Evolutionary conservation across 2,113 vertebrate genomes (phyloP).

Genomic region (Miniopterus natalensis): DNA sequence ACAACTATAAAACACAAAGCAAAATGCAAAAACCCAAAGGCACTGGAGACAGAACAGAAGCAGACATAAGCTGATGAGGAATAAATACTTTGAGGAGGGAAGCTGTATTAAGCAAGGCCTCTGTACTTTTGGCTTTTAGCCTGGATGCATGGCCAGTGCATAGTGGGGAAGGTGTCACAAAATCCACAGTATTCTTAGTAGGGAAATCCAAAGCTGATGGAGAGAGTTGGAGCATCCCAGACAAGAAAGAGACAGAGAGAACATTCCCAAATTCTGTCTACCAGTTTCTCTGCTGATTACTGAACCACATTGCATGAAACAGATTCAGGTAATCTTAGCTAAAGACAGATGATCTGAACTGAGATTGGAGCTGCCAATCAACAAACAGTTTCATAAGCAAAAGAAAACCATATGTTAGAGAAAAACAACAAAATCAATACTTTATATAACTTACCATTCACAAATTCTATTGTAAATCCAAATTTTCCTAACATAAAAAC

Average conservation of each 20-base stretch:
- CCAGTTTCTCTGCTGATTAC: background rate
- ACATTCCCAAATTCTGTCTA: background rate
- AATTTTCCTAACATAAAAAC: conserved; percentile 3
- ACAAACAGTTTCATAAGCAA: conserved; percentile 21
- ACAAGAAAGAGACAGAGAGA: background rate
- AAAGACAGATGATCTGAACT: conserved; percentile 37
- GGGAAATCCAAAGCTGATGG: background rate
- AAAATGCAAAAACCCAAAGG: background rate
- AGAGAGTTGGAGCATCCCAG: conserved; percentile 19
- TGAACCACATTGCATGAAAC: background rate
- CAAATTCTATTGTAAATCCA: background rate
- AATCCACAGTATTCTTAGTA: background rate
- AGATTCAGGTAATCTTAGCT: background rate
- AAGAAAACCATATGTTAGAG: background rate
- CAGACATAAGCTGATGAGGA: background rate
- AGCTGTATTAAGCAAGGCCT: background rate
- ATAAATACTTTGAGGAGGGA: background rate
- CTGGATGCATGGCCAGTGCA: background rate
- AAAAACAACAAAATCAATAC: conserved; percentile 31
- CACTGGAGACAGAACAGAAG: background rate
- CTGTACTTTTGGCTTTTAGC: background rate
- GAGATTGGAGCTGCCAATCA: background rate
- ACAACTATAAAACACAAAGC: background rate
- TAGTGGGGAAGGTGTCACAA: background rate
- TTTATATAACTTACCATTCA: background rate